These are phyloP conservation scores for Bombylius discolor DNA, from an alignment of 2,888 invertebrate genomes.

Conservation along the genomic window DNA sequence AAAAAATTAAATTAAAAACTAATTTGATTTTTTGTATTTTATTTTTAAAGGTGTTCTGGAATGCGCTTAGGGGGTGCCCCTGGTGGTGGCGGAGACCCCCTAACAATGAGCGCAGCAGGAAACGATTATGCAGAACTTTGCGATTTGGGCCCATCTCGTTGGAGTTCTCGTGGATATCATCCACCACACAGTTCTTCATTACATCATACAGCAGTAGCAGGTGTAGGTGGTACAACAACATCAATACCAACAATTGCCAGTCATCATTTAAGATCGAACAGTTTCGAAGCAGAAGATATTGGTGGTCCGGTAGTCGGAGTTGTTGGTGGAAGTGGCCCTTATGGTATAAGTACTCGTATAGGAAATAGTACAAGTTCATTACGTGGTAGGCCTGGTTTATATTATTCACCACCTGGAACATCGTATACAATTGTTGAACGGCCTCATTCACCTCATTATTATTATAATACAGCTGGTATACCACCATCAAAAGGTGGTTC, in stretches of 20 bases:
- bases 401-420: constrained; percentile 80
- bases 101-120: constrained; percentile 38
- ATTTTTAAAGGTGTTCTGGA: constrained; percentile 17
- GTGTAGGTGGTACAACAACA: neutral
- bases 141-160: constrained; percentile 38
- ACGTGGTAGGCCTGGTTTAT: constrained; percentile 53
- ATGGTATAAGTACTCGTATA: constrained; percentile 27
- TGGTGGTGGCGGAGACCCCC: constrained; percentile 27
- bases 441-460: constrained; percentile 52
- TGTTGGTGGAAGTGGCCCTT: constrained; percentile 23
- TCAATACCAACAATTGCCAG: neutral
- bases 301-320: constrained; percentile 26
- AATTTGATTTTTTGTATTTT: neutral
- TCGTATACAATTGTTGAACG: constrained; percentile 80
- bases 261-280: constrained; percentile 26
- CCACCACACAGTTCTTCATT: constrained; percentile 25
- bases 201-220: constrained; percentile 21
- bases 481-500: constrained; percentile 35
- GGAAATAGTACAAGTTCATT: constrained; percentile 37
- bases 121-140: constrained; percentile 39
- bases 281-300: constrained; percentile 38
- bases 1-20: neutral
- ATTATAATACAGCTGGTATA: constrained; percentile 37
- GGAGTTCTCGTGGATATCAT: constrained; percentile 37
- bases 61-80: constrained; percentile 23